phyloP scores from a whole-genome alignment of 2,888 invertebrate species.

The Stratiomys singularior region DNA sequence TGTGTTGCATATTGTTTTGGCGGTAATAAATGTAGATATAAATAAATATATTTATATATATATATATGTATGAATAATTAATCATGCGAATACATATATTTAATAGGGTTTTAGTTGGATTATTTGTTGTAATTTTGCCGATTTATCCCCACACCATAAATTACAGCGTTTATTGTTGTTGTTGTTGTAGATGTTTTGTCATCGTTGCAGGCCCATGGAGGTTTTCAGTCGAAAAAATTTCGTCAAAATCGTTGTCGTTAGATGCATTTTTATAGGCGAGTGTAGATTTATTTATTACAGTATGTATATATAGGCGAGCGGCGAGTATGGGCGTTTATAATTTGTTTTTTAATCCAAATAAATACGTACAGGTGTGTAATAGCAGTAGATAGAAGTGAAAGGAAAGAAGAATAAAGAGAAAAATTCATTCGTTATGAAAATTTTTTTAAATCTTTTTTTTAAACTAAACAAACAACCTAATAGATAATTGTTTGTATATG shows the following conservation, averaged over 20 bases:
- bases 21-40: background rate
- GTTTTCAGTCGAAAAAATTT: background rate
- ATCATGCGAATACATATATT: slow-evolving; percentile 10
- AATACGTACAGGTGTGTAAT: slow-evolving; percentile 1
- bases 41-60: background rate
- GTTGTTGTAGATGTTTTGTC: background rate
- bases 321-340: background rate
- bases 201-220: background rate
- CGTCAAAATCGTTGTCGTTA: slow-evolving; percentile 2
- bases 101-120: slow-evolving; percentile 22
- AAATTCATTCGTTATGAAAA: too few species aligned
- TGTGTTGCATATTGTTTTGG: slow-evolving; percentile 5
- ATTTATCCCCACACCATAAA: background rate
- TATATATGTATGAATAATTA: background rate
- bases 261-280: slow-evolving; percentile 4
- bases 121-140: slow-evolving; percentile 25
- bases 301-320: slow-evolving; percentile 1
- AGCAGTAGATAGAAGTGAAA: slow-evolving; percentile 15
- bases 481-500: too few species aligned
- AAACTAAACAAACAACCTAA: too few species aligned
- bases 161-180: background rate
- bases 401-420: background rate
- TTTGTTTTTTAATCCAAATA: slow-evolving; percentile 4
- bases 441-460: too few species aligned
- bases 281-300: background rate